Evolutionary conservation across 2,888 invertebrate genomes (phyloP).

Genomic region (Antheraea assamensis): DNA sequence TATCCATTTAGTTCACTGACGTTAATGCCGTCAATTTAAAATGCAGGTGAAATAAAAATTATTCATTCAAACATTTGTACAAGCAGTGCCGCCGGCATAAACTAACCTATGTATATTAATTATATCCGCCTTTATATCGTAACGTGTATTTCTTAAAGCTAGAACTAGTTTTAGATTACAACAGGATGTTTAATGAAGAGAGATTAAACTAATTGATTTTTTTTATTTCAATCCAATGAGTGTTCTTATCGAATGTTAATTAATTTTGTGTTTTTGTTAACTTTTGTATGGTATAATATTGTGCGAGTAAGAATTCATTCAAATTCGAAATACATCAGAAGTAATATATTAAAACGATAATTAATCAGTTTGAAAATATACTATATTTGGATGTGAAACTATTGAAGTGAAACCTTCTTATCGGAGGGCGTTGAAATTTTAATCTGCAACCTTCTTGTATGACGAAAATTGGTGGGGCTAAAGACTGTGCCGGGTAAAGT

Average conservation of each 20-base stretch:
- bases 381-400: too few species aligned
- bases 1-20: too few species aligned
- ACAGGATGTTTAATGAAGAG: background rate
- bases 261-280: background rate
- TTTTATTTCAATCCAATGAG: background rate
- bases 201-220: slow-evolving; percentile 4
- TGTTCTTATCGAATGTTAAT: background rate
- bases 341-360: too few species aligned
- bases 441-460: too few species aligned
- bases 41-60: too few species aligned
- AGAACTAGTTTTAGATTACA: slow-evolving; percentile 1
- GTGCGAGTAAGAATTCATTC: background rate
- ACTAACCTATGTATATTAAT: background rate
- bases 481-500: too few species aligned
- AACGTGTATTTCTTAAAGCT: background rate
- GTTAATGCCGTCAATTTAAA: too few species aligned
- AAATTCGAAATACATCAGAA: background rate
- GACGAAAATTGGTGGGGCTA: too few species aligned
- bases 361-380: too few species aligned
- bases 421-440: too few species aligned
- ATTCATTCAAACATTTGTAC: too few species aligned
- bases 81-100: background rate
- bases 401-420: too few species aligned
- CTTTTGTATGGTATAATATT: background rate
- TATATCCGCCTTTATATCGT: background rate